Evolutionary conservation across 2,888 invertebrate genomes (phyloP).

Genomic region (Pocota personata): DNA sequence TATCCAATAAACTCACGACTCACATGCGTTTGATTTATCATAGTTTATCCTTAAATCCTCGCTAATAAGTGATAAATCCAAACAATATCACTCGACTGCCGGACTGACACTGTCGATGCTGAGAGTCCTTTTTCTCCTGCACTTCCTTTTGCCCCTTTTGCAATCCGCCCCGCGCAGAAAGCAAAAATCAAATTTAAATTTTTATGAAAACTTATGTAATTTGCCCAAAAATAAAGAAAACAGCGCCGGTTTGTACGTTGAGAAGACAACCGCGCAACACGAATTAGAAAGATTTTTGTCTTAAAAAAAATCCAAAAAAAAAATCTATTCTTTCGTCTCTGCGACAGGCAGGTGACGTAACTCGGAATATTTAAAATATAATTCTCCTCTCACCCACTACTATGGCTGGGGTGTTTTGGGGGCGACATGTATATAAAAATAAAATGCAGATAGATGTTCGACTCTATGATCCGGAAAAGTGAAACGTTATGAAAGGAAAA

Average conservation of each 20-base stretch:
- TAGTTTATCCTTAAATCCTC: conserved; percentile 21
- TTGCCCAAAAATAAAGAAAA: conserved; percentile 6
- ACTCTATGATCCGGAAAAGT: conserved; percentile 35
- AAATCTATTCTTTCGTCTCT: conserved; percentile 45
- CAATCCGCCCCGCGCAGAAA: conserved; percentile 39
- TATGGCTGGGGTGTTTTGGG: conserved; percentile 10
- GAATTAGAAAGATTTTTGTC: conserved; percentile 47
- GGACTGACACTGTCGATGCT: conserved; percentile 28
- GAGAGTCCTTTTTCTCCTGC: conserved; percentile 2
- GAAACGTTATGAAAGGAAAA: conserved; percentile 10
- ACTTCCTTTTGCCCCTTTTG: not conserved
- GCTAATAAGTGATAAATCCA: not conserved
- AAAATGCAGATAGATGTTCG: conserved; percentile 18
- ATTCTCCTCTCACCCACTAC: conserved; percentile 45
- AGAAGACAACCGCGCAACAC: not conserved
- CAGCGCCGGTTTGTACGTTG: not conserved
- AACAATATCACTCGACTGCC: conserved; percentile 15
- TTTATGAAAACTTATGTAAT: conserved; percentile 55
- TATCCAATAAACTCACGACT: conserved; percentile 23
- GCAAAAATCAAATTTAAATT: conserved; percentile 65
- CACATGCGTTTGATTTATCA: conserved; percentile 69
- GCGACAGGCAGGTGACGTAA: conserved; percentile 64
- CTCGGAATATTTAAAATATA: conserved; percentile 40
- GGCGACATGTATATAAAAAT: conserved; percentile 35
- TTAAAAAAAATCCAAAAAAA: conserved; percentile 3